A percentile compares a stretch with the other conserved stretches of the same genome.
Evolutionary conservation across 2,797 vertebrate species (phyloP).

Genomic region (Emydoidea blandingii): DNA sequence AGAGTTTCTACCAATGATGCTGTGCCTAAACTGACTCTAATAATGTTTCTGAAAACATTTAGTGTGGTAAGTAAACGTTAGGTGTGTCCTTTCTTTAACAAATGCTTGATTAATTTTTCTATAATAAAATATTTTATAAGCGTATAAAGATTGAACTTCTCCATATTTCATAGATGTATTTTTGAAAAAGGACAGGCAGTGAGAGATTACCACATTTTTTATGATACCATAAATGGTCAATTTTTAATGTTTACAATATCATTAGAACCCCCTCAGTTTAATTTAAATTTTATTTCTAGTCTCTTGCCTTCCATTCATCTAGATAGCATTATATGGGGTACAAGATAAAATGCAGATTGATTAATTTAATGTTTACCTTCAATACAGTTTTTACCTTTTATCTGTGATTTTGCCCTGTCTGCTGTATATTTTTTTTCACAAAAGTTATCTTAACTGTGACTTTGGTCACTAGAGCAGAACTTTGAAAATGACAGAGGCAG

Average conservation of each 20-base stretch:
- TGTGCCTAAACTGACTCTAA: neutral
- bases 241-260: neutral
- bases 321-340: neutral
- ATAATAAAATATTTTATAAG: neutral
- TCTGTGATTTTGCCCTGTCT: conserved; percentile 2
- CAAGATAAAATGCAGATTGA: neutral
- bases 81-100: neutral
- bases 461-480: neutral
- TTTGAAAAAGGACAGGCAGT: neutral
- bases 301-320: neutral
- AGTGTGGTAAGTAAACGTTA: neutral
- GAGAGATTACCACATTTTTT: conserved; percentile 45
- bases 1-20: neutral
- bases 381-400: neutral
- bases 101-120: conserved; percentile 38
- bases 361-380: neutral
- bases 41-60: neutral
- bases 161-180: neutral
- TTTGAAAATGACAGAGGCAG: neutral
- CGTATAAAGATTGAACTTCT: neutral
- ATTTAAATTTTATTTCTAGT: conserved; percentile 10
- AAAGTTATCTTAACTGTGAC: neutral
- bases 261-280: conserved; percentile 17
- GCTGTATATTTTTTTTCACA: neutral
- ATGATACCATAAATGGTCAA: neutral